These are phyloP conservation scores for Teleopsis dalmanni DNA, from an alignment of 1,140 invertebrate species.

Conservation along the genomic window DNA sequence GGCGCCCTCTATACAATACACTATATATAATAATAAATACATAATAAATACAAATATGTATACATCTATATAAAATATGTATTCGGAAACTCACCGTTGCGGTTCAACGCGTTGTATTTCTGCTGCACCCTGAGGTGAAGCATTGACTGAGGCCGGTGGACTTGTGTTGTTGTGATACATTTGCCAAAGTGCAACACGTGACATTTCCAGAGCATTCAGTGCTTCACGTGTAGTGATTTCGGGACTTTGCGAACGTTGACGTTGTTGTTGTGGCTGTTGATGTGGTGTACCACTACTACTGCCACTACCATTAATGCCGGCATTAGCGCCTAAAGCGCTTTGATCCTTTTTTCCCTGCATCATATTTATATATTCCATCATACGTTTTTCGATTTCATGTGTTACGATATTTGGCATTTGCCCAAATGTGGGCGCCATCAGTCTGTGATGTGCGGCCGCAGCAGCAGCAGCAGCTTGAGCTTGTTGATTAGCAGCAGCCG, in stretches of 20 bases:
- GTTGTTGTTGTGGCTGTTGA: slow-evolving; percentile 20
- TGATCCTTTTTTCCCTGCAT: slow-evolving; percentile 51
- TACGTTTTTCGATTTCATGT: slow-evolving; percentile 64
- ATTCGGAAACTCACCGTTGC: slow-evolving; percentile 44
- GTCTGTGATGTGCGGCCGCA: slow-evolving; percentile 38
- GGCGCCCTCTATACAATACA: too few relatives aligned
- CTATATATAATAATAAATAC: too few relatives aligned
- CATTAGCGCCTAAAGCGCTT: slow-evolving; percentile 2
- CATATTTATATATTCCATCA: slow-evolving; percentile 69
- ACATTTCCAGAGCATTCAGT: slow-evolving; percentile 63
- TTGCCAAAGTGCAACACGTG: slow-evolving; percentile 71
- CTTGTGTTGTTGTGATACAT: slow-evolving; percentile 63
- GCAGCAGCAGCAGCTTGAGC: slow-evolving; percentile 36
- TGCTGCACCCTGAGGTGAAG: slow-evolving; percentile 24
- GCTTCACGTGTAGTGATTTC: slow-evolving; percentile 50
- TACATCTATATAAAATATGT: too few relatives aligned
- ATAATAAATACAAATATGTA: too few relatives aligned
- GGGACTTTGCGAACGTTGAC: slow-evolving; percentile 50
- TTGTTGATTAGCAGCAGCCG: slow-evolving; percentile 41
- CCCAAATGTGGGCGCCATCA: slow-evolving; percentile 36
- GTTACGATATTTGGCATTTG: slow-evolving; percentile 52
- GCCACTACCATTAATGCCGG: neutral
- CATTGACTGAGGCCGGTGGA: slow-evolving; percentile 27
- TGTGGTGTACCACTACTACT: slow-evolving; percentile 2
- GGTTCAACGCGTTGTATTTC: too few relatives aligned